Percentiles rank a stretch among this genome's conserved stretches.
phyloP scores from a whole-genome alignment of 2,113 vertebrate species.

The Phoenicopterus ruber region DNA sequence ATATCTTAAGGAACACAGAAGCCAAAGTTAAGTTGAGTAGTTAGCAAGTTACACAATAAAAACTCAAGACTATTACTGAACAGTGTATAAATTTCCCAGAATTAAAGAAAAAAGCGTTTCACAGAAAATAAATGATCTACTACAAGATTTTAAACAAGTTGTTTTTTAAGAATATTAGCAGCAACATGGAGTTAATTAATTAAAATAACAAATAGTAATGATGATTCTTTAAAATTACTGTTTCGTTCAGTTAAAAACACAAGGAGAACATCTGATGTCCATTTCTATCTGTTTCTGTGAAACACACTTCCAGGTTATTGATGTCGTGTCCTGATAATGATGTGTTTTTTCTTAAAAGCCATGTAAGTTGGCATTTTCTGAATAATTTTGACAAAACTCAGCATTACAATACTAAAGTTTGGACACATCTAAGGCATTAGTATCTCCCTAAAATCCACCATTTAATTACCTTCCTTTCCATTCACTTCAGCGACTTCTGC shows the following conservation, averaged over 20 bases:
- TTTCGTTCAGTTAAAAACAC: not conserved
- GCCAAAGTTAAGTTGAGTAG: not conserved
- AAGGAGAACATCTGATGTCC: fast-evolving
- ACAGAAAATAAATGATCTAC: not conserved
- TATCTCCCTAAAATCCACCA: not conserved
- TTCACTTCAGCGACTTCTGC: not conserved
- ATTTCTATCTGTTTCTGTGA: not conserved
- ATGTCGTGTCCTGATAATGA: not conserved
- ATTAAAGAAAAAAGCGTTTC: not conserved
- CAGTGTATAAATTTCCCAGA: not conserved
- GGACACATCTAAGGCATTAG: not conserved
- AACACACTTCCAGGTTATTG: not conserved
- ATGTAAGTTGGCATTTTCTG: not conserved
- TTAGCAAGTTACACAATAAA: not conserved
- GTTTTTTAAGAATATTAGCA: not conserved
- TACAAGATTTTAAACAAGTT: not conserved
- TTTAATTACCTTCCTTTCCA: not conserved
- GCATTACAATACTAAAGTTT: not conserved
- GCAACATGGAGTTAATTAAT: not conserved
- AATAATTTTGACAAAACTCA: not conserved
- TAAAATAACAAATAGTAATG: not conserved
- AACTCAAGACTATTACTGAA: not conserved
- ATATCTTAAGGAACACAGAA: not conserved
- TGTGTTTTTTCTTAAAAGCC: not conserved
- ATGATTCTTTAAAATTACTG: not conserved